Percentiles rank a stretch among this genome's conserved stretches.
phyloP scores from a whole-genome alignment of 2,113 vertebrate genomes.

The Prolemur simus region DNA sequence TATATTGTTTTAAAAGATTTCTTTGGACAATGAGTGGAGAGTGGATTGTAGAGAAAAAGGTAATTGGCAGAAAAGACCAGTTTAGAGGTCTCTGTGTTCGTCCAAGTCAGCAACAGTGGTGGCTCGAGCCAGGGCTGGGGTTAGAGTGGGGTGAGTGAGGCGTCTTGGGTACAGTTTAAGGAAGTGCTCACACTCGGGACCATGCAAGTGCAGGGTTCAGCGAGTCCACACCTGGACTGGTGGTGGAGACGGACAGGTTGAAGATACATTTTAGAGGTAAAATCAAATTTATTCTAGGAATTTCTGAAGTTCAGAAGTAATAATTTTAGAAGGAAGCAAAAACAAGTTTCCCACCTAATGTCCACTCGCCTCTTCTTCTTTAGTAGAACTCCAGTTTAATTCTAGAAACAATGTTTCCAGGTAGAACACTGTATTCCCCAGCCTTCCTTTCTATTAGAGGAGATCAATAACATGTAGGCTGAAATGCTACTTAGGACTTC shows the following conservation, averaged over 20 bases:
- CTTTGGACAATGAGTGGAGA: neutral
- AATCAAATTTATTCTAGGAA: neutral
- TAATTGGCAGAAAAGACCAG: neutral
- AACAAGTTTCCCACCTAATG: neutral
- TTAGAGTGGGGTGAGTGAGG: too few relatives aligned
- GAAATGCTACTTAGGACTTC: neutral
- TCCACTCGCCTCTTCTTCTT: neutral
- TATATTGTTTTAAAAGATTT: neutral
- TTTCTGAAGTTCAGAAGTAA: neutral
- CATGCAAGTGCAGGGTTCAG: neutral
- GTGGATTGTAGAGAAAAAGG: neutral
- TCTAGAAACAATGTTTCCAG: neutral
- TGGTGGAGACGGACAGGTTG: neutral
- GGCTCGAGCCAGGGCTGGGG: neutral
- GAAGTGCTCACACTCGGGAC: neutral
- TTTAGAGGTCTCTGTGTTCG: neutral
- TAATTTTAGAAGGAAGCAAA: neutral
- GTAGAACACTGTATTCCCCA: neutral
- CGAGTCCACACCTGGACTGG: neutral
- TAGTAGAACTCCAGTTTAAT: neutral
- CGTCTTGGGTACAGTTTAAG: neutral
- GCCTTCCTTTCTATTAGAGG: neutral
- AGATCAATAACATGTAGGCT: neutral
- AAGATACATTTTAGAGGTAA: conserved; percentile 10
- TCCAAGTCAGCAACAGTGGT: neutral